Percentiles rank a stretch among this genome's conserved stretches.
phyloP scores from a whole-genome alignment of 2,888 invertebrate species.

The Hypolimnas misippus region DNA sequence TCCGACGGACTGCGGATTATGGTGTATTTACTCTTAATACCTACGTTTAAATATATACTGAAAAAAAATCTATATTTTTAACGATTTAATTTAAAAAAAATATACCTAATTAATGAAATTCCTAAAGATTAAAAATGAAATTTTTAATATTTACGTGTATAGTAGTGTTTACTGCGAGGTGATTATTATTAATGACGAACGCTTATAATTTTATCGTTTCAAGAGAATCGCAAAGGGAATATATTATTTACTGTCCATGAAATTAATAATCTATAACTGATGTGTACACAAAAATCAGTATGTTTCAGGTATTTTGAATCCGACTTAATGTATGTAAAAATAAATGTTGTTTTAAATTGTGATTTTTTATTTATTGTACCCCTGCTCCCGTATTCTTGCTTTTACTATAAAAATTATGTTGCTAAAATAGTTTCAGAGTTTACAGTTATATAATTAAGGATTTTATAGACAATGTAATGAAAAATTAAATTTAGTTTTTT shows the following conservation, averaged over 20 bases:
- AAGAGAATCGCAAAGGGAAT: constrained; percentile 68
- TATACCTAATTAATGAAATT: constrained; percentile 80
- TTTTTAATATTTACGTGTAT: constrained; percentile 81
- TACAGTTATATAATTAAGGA: too few relatives aligned
- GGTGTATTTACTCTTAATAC: constrained; percentile 68
- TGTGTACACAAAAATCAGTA: constrained; percentile 82
- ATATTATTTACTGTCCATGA: constrained; percentile 80
- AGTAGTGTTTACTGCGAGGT: constrained; percentile 74
- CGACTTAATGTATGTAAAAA: constrained; percentile 85
- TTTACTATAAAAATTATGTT: too few relatives aligned
- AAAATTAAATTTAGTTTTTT: too few relatives aligned
- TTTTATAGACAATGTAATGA: too few relatives aligned
- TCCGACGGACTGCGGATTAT: constrained; percentile 60
- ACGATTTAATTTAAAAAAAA: constrained; percentile 75
- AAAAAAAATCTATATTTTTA: constrained; percentile 78
- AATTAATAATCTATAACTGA: constrained; percentile 78
- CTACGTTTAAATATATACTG: constrained; percentile 75
- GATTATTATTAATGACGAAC: constrained; percentile 63
- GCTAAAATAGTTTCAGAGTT: too few relatives aligned
- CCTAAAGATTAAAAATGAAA: constrained; percentile 78
- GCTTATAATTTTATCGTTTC: constrained; percentile 72
- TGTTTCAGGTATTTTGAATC: constrained; percentile 84
- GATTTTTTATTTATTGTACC: constrained; percentile 63
- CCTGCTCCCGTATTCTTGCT: background rate
- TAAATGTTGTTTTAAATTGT: constrained; percentile 84